phyloP scores from a whole-genome alignment of 2,797 vertebrate species.

The Artibeus lituratus region DNA sequence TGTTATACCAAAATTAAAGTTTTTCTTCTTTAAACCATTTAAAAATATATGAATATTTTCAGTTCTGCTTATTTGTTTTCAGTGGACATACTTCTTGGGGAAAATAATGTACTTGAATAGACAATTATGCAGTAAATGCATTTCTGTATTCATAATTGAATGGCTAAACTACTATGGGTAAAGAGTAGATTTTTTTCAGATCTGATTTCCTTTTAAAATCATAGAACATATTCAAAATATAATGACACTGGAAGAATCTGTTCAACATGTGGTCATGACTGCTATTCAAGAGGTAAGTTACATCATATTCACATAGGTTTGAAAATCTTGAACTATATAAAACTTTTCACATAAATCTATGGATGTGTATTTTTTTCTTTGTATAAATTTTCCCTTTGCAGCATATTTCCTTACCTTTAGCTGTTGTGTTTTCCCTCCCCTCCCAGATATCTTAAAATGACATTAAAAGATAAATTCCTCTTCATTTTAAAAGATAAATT shows the following conservation, averaged over 20 bases:
- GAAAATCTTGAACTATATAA: not conserved
- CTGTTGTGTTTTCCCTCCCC: not conserved
- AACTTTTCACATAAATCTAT: not conserved
- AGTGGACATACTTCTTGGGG: not conserved
- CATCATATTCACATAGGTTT: not conserved
- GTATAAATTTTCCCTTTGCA: not conserved
- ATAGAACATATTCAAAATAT: constrained; percentile 97
- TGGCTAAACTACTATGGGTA: not conserved
- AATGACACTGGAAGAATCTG: constrained; percentile 99
- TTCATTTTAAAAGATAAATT: constrained; percentile 32
- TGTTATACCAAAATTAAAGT: not conserved
- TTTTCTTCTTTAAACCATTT: constrained; percentile 4
- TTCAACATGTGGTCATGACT: constrained; percentile 98
- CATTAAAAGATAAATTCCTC: not conserved
- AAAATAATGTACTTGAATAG: not conserved
- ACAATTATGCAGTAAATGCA: not conserved
- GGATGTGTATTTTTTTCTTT: not conserved
- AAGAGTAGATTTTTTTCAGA: constrained; percentile 33
- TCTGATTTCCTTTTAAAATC: constrained; percentile 53
- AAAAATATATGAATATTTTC: constrained; percentile 1
- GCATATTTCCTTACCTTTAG: not conserved
- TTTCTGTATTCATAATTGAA: constrained; percentile 21
- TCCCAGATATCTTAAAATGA: not conserved
- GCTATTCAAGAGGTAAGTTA: constrained; percentile 96
- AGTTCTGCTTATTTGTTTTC: not conserved